A percentile compares a stretch with the other conserved stretches of the same genome.
Conservation (phyloP, 64 coral and sea anemone species). For the Acropora tenuis region DNA sequence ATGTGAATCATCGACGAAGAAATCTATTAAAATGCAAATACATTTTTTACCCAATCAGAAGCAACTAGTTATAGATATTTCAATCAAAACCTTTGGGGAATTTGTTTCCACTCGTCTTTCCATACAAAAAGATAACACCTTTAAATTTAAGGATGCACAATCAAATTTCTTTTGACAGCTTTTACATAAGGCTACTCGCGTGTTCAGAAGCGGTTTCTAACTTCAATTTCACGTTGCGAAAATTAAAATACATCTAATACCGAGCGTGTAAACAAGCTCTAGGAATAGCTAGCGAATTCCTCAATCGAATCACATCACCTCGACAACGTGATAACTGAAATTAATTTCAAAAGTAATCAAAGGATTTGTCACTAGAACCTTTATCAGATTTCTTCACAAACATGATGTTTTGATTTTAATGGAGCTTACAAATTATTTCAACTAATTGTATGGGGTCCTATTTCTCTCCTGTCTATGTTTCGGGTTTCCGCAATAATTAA, state of each 20-base stretch:
- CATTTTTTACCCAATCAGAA: constrained; percentile 27
- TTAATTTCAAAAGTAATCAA: background rate
- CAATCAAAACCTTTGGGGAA: background rate
- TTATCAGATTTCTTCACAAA: background rate
- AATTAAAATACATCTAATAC: background rate
- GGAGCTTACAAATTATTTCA: too few relatives aligned
- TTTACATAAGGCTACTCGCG: background rate
- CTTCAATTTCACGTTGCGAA: background rate
- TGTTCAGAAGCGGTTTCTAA: background rate
- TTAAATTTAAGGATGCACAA: background rate
- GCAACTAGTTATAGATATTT: constrained; percentile 6
- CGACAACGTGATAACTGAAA: background rate
- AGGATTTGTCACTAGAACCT: background rate
- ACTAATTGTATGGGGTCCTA: too few relatives aligned
- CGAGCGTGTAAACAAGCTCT: background rate
- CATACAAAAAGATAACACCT: background rate
- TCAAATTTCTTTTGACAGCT: background rate
- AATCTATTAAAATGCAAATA: constrained; percentile 39
- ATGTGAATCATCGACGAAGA: background rate
- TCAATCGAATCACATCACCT: background rate
- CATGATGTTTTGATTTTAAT: background rate
- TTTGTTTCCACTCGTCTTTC: background rate
- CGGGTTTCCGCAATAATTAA: too few relatives aligned
- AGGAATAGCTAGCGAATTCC: constrained; percentile 21
- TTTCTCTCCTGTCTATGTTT: too few relatives aligned